These are phyloP conservation scores for Aurelia aurita DNA, from an alignment of 30 jellyfish, hydroid and myxozoan genomes.

Conservation along the genomic window DNA sequence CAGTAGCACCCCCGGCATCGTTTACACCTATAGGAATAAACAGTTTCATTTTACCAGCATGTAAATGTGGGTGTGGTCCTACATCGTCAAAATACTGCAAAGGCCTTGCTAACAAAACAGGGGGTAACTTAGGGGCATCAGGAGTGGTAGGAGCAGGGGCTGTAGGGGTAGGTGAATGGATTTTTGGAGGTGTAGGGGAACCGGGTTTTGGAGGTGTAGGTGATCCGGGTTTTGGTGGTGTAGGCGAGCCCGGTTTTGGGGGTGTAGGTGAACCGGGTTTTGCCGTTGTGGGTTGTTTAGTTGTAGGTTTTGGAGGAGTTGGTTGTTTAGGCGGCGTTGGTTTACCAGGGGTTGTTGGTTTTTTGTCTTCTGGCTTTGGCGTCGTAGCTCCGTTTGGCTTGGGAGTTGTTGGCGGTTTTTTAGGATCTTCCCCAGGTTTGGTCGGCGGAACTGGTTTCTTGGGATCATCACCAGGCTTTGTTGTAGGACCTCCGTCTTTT, in stretches of 20 bases:
- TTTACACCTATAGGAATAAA: conserved; percentile 81
- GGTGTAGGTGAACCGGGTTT: conserved; percentile 28
- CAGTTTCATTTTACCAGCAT: conserved; percentile 92
- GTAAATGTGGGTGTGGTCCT: conserved; percentile 77
- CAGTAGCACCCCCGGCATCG: conserved; percentile 31
- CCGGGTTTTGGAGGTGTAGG: conserved; percentile 67
- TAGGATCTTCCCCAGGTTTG: too few species aligned
- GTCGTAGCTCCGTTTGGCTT: conserved; percentile 23
- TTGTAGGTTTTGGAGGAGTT: conserved; percentile 50
- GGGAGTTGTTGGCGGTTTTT: conserved; percentile 1
- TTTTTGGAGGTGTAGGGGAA: conserved; percentile 61
- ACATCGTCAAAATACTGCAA: conserved; percentile 72
- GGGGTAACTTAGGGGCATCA: conserved; percentile 62
- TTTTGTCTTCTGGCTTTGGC: conserved; percentile 40
- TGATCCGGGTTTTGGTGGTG: conserved; percentile 48
- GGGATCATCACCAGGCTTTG: too few species aligned
- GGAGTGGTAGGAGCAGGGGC: conserved; percentile 58
- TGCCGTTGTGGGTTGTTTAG: conserved; percentile 9
- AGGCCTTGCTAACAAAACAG: conserved; percentile 88
- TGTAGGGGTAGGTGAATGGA: conserved; percentile 50
- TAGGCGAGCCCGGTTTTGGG: conserved; percentile 45
- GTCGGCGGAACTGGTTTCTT: too few species aligned
- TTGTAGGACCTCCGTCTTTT: too few species aligned
- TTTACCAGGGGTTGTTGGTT: not conserved
- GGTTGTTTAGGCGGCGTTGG: conserved; percentile 32